Percentiles rank a stretch among this genome's conserved stretches.
phyloP scores from a whole-genome alignment of 35 echinoderm and acorn worm species.

The Ptychodera flava region DNA sequence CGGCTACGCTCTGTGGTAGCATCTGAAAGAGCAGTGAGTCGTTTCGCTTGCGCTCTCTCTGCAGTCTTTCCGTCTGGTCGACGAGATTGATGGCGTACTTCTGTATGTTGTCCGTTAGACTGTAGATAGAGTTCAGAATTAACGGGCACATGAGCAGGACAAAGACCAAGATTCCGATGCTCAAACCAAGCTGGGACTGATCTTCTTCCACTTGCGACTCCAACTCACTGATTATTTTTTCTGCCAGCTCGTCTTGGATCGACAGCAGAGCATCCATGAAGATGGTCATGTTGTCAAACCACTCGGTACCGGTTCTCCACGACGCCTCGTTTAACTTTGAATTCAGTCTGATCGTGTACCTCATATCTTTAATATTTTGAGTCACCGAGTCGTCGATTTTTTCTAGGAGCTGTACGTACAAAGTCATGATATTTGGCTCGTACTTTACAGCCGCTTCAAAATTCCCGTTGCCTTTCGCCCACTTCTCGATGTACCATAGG shows the following conservation, averaged over 20 bases:
- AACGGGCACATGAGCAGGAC: constrained; percentile 57
- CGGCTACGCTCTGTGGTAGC: constrained; percentile 63
- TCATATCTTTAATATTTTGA: constrained; percentile 4
- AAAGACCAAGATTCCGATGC: constrained; percentile 63
- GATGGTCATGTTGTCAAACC: constrained; percentile 42
- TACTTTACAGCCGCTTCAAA: constrained; percentile 21
- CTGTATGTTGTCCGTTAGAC: constrained; percentile 55
- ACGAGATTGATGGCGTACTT: constrained; percentile 51
- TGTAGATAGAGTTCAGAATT: constrained; percentile 65
- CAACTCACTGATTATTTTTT: constrained; percentile 28
- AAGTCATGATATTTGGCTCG: constrained; percentile 9
- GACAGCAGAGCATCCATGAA: constrained; percentile 39
- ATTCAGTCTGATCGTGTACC: constrained; percentile 22
- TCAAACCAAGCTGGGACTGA: neutral
- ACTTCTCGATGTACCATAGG: constrained; percentile 46
- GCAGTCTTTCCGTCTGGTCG: constrained; percentile 44
- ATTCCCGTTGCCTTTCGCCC: constrained; percentile 6
- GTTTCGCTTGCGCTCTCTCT: constrained; percentile 56
- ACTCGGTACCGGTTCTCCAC: constrained; percentile 13
- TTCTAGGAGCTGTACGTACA: constrained; percentile 3
- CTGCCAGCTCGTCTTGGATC: constrained; percentile 20
- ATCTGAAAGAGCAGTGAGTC: constrained; percentile 86
- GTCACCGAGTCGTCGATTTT: constrained; percentile 12
- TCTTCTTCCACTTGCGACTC: neutral
- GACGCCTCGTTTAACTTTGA: constrained; percentile 6